Conservation (phyloP, 2,888 invertebrate species). For the Brachypalpus laphriformis region DNA sequence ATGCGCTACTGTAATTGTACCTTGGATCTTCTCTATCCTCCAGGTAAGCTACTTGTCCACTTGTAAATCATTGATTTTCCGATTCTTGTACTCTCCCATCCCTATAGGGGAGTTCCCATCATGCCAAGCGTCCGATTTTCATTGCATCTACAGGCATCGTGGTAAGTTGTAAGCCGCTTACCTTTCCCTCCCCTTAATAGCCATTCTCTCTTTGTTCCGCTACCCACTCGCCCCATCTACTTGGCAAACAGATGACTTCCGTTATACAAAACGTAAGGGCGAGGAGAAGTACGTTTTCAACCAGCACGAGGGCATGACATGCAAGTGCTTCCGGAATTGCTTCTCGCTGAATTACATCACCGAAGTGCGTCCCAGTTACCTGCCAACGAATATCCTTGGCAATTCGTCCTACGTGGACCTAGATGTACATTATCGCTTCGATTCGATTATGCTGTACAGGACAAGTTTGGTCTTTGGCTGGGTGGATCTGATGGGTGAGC, state of each 20-base stretch:
- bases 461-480: conserved; percentile 83
- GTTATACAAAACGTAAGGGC: conserved; percentile 77
- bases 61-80: conserved; percentile 50
- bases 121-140: conserved; percentile 78
- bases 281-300: conserved; percentile 78
- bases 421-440: conserved; percentile 82
- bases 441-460: conserved; percentile 83
- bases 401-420: conserved; percentile 80
- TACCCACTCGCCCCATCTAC: background rate
- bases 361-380: conserved; percentile 79
- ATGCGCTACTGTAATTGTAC: conserved; percentile 81
- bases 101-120: conserved; percentile 69
- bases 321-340: conserved; percentile 82
- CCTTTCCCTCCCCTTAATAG: background rate
- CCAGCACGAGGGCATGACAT: conserved; percentile 79
- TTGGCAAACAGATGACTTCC: conserved; percentile 77
- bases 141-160: conserved; percentile 79
- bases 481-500: conserved; percentile 83
- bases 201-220: background rate
- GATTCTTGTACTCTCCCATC: background rate
- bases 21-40: conserved; percentile 81
- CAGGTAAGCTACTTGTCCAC: conserved; percentile 76
- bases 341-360: conserved; percentile 80
- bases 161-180: conserved; percentile 75
- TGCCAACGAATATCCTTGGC: conserved; percentile 77